Evolutionary conservation across 1,140 invertebrate genomes (phyloP), one percentile per base, ranked within the genome.

Genomic region (Drosophila subpulchrella): DNA sequence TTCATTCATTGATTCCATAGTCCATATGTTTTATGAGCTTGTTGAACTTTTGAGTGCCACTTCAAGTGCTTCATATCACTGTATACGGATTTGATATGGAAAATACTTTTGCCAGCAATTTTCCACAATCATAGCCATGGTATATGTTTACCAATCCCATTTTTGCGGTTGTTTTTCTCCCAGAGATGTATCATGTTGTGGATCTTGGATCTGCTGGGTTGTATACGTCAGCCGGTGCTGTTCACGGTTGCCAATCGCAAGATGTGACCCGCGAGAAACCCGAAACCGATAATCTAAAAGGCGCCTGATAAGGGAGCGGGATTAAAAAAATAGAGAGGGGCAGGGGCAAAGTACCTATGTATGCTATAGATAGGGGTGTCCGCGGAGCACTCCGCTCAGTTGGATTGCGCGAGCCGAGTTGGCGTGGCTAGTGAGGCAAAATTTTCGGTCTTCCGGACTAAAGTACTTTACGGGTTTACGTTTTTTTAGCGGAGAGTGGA

Each of bases 261-360:
- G 62, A 67, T 71, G 57, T 88, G 84, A 89, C 84, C 84, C 61
- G 46, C 51, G 46, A 59, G 80, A 78, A 89, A 89, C 60, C 66
- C 51, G 68, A 89, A 78, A 78, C 80, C 59, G 61, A 80, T 88
- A 77, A 84, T 84, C 67, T 54, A 15, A 27, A 66, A 38, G n/a
- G 55, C 47, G 47, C 10, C 42, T 79, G 83, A 86, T 83, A 88
- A 88, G 78, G 59, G 54, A 63, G 56, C 46, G 74, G 61, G 55
- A 75, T 82, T 66, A 67, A 39, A 20, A 6, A 8, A 24, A 15
- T 47, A 13, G 54, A 63, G 67, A 74, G 77, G 62, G 46, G 17
- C 27, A n/a, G 27, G 32, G 5, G 50, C 41, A 51, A 10, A 34
- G 27, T 44, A 70, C 65, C 67, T 71, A 34, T 34, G 30, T 48